phyloP scores from a whole-genome alignment of 2,113 vertebrate genomes.

The Indri indri region DNA sequence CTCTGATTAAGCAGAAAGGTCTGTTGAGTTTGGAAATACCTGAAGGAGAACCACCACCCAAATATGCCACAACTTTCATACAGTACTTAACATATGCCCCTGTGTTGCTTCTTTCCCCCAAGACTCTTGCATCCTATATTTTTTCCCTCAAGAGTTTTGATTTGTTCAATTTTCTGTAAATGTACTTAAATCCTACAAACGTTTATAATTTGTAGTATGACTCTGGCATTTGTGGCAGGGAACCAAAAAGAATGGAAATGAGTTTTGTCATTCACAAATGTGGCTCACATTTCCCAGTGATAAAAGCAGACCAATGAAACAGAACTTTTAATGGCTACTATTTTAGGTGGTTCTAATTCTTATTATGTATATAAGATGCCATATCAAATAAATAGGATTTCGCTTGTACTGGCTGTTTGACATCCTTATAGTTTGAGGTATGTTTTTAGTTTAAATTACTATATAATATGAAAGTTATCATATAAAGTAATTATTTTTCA shows the following conservation, averaged over 20 bases:
- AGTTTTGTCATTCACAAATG: conserved; percentile 65
- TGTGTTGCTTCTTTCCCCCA: not conserved
- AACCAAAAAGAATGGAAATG: conserved; percentile 57
- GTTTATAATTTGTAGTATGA: conserved; percentile 34
- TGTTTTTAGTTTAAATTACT: conserved; percentile 29
- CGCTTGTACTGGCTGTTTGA: not conserved
- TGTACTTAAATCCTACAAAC: conserved; percentile 21
- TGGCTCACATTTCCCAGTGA: not conserved
- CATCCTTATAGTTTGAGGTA: not conserved
- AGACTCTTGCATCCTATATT: not conserved
- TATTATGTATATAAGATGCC: not conserved
- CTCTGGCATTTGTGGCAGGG: conserved; percentile 46
- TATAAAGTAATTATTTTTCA: conserved; percentile 56
- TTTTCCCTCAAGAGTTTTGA: not conserved
- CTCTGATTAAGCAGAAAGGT: conserved; percentile 50
- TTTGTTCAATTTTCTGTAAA: conserved; percentile 48
- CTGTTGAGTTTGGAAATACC: conserved; percentile 26
- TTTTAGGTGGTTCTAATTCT: conserved; percentile 54
- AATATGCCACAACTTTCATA: not conserved
- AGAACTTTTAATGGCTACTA: conserved; percentile 15
- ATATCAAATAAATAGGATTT: not conserved
- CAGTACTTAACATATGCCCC: not conserved
- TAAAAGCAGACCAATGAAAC: conserved; percentile 25
- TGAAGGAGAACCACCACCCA: conserved; percentile 18
- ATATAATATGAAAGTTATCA: conserved; percentile 5